A percentile compares a stretch with the other conserved stretches of the same genome.
These are phyloP conservation scores for Helarctos malayanus DNA, from an alignment of 2,797 vertebrate genomes.

Conservation along the genomic window DNA sequence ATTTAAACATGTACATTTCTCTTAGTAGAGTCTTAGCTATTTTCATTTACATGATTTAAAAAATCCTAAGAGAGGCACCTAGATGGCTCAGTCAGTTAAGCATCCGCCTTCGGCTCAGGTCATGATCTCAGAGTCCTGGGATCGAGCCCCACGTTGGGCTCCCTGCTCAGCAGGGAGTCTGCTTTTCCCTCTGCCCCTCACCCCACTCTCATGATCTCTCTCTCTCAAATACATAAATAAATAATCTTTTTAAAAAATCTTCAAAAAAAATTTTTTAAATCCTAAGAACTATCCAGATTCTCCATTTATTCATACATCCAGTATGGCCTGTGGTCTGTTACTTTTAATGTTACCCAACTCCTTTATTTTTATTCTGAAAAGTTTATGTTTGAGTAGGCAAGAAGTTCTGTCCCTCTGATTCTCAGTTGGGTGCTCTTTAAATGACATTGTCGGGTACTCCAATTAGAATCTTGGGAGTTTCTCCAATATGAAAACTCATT, in stretches of 20 bases:
- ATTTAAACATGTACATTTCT: not conserved
- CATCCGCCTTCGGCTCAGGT: no score
- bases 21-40: not conserved
- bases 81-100: no score
- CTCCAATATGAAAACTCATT: slow-evolving; percentile 37
- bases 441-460: slow-evolving; percentile 31
- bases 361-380: slow-evolving; percentile 58
- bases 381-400: not conserved
- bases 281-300: not conserved
- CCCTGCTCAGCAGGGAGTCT: not conserved
- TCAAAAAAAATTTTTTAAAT: not conserved
- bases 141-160: not conserved
- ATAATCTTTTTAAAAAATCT: not conserved
- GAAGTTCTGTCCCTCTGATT: slow-evolving; percentile 1
- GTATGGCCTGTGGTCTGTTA: not conserved
- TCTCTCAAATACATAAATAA: not conserved
- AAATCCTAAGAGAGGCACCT: not conserved
- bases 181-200: not conserved
- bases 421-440: not conserved
- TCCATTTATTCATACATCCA: not conserved
- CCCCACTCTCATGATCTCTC: not conserved
- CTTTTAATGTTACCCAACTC: not conserved
- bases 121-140: no score
- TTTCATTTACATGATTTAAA: not conserved
- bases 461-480: slow-evolving; percentile 29